A percentile compares a stretch with the other conserved stretches of the same genome.
Evolutionary conservation across 2,888 invertebrate species (phyloP).

Genomic region (Galeruca laticollis): DNA sequence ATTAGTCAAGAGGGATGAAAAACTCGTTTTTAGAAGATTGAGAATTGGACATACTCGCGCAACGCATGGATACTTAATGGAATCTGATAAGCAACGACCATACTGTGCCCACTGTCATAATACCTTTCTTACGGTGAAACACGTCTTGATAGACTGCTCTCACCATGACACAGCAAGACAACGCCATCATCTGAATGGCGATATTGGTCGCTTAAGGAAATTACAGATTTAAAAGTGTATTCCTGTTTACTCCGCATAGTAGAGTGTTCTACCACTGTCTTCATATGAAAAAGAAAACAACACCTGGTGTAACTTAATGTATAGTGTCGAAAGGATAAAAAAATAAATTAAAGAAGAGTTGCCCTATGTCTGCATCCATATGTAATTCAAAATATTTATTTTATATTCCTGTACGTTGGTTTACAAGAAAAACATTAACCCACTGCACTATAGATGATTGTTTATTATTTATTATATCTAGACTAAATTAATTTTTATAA

Average conservation of each 20-base stretch:
- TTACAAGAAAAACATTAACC: slow-evolving; percentile 26
- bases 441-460: slow-evolving; percentile 23
- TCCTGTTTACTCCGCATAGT: not conserved
- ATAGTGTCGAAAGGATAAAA: slow-evolving; percentile 45
- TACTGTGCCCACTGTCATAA: too few relatives aligned
- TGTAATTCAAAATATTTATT: slow-evolving; percentile 45
- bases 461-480: slow-evolving; percentile 21
- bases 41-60: too few relatives aligned
- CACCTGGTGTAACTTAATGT: slow-evolving; percentile 53
- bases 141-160: too few relatives aligned
- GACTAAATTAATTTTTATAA: slow-evolving; percentile 9
- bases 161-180: too few relatives aligned
- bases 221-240: too few relatives aligned
- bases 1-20: too few relatives aligned
- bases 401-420: slow-evolving; percentile 32
- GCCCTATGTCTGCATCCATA: slow-evolving; percentile 35
- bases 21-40: too few relatives aligned
- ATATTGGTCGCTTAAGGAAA: too few relatives aligned
- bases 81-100: too few relatives aligned
- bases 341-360: slow-evolving; percentile 40
- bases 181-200: too few relatives aligned
- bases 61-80: too few relatives aligned
- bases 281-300: slow-evolving; percentile 24
- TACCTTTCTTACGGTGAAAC: too few relatives aligned
- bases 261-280: not conserved